These are phyloP conservation scores for Terrapene triunguis DNA, from an alignment of 2,113 vertebrate genomes.

Conservation along the genomic window DNA sequence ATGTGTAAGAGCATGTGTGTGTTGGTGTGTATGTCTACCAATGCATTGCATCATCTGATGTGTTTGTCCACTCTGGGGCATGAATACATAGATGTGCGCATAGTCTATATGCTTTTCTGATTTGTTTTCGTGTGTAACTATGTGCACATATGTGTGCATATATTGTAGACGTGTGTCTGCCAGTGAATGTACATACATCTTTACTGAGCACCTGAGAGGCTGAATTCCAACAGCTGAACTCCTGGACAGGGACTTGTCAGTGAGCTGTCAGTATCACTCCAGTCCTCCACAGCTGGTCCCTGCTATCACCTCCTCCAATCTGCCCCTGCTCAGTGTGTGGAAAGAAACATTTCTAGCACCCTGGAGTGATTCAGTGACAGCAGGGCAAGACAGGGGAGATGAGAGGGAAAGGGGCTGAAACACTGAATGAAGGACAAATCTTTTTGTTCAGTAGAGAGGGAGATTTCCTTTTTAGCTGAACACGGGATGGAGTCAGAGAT, in stretches of 20 bases:
- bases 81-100: neutral
- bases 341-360: neutral
- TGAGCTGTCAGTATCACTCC: neutral
- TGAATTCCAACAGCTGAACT: neutral
- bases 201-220: neutral
- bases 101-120: too few relatives aligned
- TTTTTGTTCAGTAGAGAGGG: neutral
- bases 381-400: neutral
- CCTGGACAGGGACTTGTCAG: neutral
- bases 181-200: neutral
- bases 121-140: too few relatives aligned
- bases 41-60: neutral
- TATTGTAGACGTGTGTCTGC: too few relatives aligned
- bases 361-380: neutral
- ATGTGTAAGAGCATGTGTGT: neutral
- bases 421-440: neutral
- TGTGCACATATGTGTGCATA: neutral
- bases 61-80: neutral
- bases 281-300: neutral
- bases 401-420: neutral
- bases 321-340: fast-evolving
- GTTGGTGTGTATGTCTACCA: neutral
- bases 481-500: neutral
- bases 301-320: neutral
- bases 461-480: neutral